These are phyloP conservation scores for Lepus timidus DNA, from an alignment of 2,113 vertebrate genomes.

Conservation along the genomic window DNA sequence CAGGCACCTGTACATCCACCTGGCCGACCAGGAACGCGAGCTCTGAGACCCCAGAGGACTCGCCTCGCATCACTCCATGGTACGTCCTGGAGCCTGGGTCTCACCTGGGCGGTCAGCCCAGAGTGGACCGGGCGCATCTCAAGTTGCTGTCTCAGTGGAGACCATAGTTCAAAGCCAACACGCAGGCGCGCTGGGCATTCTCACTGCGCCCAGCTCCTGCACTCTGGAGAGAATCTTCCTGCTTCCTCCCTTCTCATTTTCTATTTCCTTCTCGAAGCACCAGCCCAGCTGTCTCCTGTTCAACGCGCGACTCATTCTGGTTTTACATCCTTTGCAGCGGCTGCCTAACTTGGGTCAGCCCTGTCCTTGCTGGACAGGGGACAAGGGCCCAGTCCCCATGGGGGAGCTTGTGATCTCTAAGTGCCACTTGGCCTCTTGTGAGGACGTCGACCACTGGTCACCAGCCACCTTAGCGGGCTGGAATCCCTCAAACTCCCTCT, in stretches of 20 bases:
- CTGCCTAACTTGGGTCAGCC: neutral
- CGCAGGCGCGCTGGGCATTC: neutral
- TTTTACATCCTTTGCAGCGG: neutral
- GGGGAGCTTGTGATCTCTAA: neutral
- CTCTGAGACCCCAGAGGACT: neutral
- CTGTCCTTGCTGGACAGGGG: neutral
- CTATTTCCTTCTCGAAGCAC: slow-evolving; percentile 25
- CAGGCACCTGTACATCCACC: neutral
- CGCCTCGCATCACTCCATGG: neutral
- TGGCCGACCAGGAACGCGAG: neutral
- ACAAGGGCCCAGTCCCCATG: neutral
- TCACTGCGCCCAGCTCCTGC: neutral
- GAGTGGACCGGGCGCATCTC: neutral
- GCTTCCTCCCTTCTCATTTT: neutral
- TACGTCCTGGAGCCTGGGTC: neutral
- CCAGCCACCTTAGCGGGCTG: neutral
- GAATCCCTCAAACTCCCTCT: neutral
- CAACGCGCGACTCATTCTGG: neutral
- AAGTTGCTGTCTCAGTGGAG: neutral
- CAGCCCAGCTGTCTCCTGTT: neutral
- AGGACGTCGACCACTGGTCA: neutral
- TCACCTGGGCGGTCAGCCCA: neutral
- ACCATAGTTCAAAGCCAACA: neutral
- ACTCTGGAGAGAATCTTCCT: neutral
- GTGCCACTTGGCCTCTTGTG: neutral